phyloP scores from a whole-genome alignment of 2,797 vertebrate genomes.

The Poliocrania exsul region DNA sequence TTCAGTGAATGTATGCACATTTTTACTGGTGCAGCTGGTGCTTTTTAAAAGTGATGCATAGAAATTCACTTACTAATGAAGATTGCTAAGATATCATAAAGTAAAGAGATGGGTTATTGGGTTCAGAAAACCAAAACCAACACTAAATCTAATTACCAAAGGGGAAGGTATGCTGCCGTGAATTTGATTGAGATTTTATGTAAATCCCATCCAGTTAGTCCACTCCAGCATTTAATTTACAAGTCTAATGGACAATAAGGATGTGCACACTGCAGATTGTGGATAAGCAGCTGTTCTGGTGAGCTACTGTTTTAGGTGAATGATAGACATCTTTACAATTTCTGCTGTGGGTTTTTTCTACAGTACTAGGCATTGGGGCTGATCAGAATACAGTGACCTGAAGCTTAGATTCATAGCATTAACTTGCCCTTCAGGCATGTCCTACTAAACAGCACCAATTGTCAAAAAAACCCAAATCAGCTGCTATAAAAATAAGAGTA shows the following conservation, averaged over 20 bases:
- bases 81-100: constrained; percentile 51
- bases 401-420: neutral
- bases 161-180: constrained; percentile 20
- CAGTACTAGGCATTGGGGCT: neutral
- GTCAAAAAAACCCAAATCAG: neutral
- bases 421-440: neutral
- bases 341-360: neutral
- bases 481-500: neutral
- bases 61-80: constrained; percentile 58
- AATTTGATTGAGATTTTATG: constrained; percentile 52
- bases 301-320: neutral
- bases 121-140: constrained; percentile 40
- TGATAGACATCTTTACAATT: neutral
- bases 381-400: neutral
- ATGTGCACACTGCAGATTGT: neutral
- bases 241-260: constrained; percentile 12
- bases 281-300: neutral
- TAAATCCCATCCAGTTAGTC: constrained; percentile 30
- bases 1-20: constrained; percentile 39
- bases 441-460: neutral
- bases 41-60: constrained; percentile 43
- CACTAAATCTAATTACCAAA: constrained; percentile 22
- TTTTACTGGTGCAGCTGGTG: constrained; percentile 57
- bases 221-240: constrained; percentile 33
- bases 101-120: constrained; percentile 44